Conservation (phyloP, 92 coral and sea anemone species). For the Montipora capitata region DNA sequence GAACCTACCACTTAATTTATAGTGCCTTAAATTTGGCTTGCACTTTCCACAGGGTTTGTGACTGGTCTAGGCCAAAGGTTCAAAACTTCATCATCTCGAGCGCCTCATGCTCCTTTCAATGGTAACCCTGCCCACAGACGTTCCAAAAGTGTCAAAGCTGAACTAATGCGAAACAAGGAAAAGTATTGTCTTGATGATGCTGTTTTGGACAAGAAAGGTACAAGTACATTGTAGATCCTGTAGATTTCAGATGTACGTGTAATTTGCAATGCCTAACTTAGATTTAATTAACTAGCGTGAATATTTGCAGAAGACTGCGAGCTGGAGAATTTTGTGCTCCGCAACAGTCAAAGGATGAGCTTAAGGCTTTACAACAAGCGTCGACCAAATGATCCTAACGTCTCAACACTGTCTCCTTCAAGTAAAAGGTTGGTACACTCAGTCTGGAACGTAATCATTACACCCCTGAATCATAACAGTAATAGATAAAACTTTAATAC, state of each 20-base stretch:
- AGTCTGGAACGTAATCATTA: too few relatives aligned
- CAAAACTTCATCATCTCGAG: constrained; percentile 79
- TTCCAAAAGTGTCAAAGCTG: constrained; percentile 96
- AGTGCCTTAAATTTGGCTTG: background rate
- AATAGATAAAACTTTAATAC: too few relatives aligned
- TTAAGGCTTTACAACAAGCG: constrained; percentile 79
- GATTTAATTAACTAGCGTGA: background rate
- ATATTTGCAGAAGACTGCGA: constrained; percentile 73
- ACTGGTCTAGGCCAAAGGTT: constrained; percentile 91
- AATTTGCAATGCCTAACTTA: too few relatives aligned
- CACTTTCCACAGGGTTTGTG: constrained; percentile 79
- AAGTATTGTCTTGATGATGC: constrained; percentile 52
- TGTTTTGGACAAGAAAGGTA: constrained; percentile 51
- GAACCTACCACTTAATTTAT: too few relatives aligned
- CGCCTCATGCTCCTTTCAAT: constrained; percentile 28
- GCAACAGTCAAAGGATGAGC: constrained; percentile 80
- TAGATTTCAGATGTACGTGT: too few relatives aligned
- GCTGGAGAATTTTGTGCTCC: constrained; percentile 66
- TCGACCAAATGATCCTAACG: constrained; percentile 64
- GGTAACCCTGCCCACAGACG: constrained; percentile 78
- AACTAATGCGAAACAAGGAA: constrained; percentile 82
- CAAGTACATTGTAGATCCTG: too few relatives aligned
- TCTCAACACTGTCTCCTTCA: constrained; percentile 77
- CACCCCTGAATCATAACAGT: too few relatives aligned
- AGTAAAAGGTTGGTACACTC: constrained; percentile 71